phyloP scores from a whole-genome alignment of 2,888 invertebrate genomes.

The Xylocampa areola region DNA sequence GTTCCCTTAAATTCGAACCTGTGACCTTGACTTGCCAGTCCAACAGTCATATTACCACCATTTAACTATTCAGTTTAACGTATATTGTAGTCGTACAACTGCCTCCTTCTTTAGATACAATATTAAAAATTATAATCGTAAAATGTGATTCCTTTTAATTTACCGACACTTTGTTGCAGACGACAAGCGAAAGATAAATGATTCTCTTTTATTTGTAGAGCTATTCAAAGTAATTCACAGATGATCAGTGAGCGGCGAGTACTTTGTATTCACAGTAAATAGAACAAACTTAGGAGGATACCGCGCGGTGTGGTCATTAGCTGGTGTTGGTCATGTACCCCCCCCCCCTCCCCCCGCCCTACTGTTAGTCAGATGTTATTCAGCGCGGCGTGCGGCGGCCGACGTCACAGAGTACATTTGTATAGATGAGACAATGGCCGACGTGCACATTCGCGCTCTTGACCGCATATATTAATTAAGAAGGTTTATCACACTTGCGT shows the following conservation, averaged over 20 bases:
- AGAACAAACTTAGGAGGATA: background rate
- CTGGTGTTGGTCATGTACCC: too few species aligned
- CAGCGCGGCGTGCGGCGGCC: background rate
- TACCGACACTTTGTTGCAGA: slow-evolving; percentile 1
- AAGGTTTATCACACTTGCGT: too few species aligned
- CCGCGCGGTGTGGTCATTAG: too few species aligned
- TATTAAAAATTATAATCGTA: background rate
- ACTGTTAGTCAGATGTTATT: background rate
- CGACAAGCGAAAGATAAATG: slow-evolving; percentile 15
- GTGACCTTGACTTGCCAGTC: too few species aligned
- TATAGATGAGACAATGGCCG: background rate
- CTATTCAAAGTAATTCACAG: background rate
- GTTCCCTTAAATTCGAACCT: too few species aligned
- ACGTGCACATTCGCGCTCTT: background rate
- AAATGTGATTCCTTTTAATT: slow-evolving; percentile 6
- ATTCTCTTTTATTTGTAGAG: slow-evolving; percentile 6
- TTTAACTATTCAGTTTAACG: too few species aligned
- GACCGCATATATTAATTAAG: background rate
- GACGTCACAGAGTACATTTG: too few species aligned
- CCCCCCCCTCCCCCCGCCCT: too few species aligned
- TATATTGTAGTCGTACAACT: background rate
- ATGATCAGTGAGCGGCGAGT: background rate
- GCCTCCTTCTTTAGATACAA: background rate
- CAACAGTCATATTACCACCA: too few species aligned
- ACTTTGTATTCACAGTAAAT: background rate